These are phyloP conservation scores for Sinohyriopsis cumingii DNA, from an alignment of 2,888 invertebrate genomes.

Conservation along the genomic window DNA sequence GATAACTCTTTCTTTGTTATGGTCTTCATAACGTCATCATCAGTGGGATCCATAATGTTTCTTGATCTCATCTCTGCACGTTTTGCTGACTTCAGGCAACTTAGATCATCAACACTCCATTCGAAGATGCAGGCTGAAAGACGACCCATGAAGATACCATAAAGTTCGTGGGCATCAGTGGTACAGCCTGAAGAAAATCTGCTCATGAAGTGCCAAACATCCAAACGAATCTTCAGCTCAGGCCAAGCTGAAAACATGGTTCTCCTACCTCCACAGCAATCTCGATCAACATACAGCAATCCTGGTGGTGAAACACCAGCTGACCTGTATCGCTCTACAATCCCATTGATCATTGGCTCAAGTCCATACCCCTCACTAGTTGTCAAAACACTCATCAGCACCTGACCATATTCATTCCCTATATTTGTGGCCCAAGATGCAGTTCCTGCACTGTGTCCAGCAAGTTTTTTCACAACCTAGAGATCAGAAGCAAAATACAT, in stretches of 20 bases:
- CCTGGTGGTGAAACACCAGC: constrained; percentile 32
- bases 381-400: constrained; percentile 43
- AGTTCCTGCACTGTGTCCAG: constrained; percentile 24
- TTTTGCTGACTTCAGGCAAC: constrained; percentile 31
- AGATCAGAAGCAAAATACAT: too few relatives aligned
- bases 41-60: constrained; percentile 17
- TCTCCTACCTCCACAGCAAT: constrained; percentile 32
- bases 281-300: constrained; percentile 43
- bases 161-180: constrained; percentile 32
- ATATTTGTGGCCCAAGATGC: constrained; percentile 43
- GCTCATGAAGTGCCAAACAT: constrained; percentile 43
- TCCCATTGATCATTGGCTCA: constrained; percentile 22
- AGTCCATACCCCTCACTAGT: constrained; percentile 31
- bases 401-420: constrained; percentile 32
- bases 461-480: constrained; percentile 21
- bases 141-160: constrained; percentile 28
- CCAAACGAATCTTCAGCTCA: constrained; percentile 24
- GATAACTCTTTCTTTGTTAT: constrained; percentile 24
- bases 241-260: constrained; percentile 11
- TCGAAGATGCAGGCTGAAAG: constrained; percentile 29
- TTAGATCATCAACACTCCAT: constrained; percentile 24
- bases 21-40: constrained; percentile 20
- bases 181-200: constrained; percentile 21
- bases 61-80: constrained; percentile 19
- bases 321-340: constrained; percentile 24